Evolutionary conservation across 2,888 invertebrate species (phyloP), one percentile per base, ranked within the genome.

Genomic region (Nemurella pictetii): DNA sequence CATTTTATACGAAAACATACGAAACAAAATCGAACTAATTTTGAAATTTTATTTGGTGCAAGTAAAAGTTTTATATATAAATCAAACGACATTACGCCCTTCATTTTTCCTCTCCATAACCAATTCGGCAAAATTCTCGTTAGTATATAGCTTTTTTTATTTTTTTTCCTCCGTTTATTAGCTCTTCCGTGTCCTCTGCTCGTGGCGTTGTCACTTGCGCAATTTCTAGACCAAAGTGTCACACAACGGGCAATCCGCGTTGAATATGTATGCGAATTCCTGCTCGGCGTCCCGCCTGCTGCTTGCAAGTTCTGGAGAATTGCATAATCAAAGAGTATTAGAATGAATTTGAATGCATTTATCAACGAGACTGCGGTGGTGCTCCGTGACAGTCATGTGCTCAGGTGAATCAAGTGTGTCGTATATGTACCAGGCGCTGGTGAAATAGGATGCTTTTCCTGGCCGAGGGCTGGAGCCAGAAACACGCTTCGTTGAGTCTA

Each of bases 331-430:
- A 35, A 84, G 85, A 75, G 32, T 73, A 72, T 84, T 78, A 30
- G 84, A 85, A 85, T 85, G 84, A 78, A 85, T 85, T 85, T 84
- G 84, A 85, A 84, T 84, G 84, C 78, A 72, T 85, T 84, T 84
- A 77, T 82, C 82, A 29, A 27, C 32, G 80, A 7, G 30, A 25
- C 20, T 15, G 80, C 15, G 32, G n/a, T 1, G 29, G 28, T 7
- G 25, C 5, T n/a, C 75, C 32, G 9, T 7, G 28, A 7, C 32
- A 4, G 20, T 20, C 80, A 28, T 80, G 28, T 80, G 75, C 2
- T 28, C 26, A 2, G 20, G 15, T 36, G 7, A 7, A 36, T 36
- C 36, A 36, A 20, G 73, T 73, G 25, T 3, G 73, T 4, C 73
- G 3, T n/a, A 26, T 75, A 27, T 28, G 26, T 75, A 26, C 26